These are phyloP conservation scores for Oplegnathus fasciatus DNA, from an alignment of 2,113 vertebrate genomes.

Conservation along the genomic window DNA sequence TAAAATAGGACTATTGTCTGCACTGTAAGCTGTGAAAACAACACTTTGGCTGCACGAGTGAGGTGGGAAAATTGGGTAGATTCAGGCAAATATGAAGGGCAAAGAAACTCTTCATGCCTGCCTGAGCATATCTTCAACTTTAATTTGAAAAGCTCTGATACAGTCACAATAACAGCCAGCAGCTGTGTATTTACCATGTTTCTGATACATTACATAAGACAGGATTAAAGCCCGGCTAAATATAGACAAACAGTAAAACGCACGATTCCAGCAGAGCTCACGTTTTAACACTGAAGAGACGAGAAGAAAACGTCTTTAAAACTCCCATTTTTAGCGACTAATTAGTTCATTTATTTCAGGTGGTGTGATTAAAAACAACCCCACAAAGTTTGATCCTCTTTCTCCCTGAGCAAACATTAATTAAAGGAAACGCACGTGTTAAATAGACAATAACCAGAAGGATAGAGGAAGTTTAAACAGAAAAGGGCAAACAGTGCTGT, in stretches of 20 bases:
- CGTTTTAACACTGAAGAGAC: conserved; percentile 22
- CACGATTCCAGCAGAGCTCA: conserved; percentile 39
- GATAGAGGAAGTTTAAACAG: conserved; percentile 53
- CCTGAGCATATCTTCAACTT: background rate
- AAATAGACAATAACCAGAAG: conserved; percentile 24
- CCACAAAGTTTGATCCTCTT: background rate
- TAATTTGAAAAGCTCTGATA: background rate
- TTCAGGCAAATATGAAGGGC: background rate
- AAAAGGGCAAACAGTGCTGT: background rate
- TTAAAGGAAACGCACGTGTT: background rate
- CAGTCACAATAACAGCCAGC: background rate
- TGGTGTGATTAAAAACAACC: conserved; percentile 5
- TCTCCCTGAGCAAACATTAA: background rate
- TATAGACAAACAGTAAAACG: conserved; percentile 66
- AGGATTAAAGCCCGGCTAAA: conserved; percentile 76
- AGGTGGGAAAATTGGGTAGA: background rate
- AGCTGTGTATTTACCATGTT: conserved; percentile 48
- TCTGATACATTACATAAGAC: conserved; percentile 72
- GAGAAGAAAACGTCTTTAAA: background rate
- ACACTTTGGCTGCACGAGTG: background rate
- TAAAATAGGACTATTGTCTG: conserved; percentile 19
- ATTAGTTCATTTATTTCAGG: conserved; percentile 55
- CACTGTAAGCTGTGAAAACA: background rate
- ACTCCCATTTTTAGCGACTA: background rate
- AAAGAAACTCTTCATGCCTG: background rate